Evolutionary conservation across 2,888 invertebrate genomes (phyloP).

Genomic region (Polymixis flavicincta): DNA sequence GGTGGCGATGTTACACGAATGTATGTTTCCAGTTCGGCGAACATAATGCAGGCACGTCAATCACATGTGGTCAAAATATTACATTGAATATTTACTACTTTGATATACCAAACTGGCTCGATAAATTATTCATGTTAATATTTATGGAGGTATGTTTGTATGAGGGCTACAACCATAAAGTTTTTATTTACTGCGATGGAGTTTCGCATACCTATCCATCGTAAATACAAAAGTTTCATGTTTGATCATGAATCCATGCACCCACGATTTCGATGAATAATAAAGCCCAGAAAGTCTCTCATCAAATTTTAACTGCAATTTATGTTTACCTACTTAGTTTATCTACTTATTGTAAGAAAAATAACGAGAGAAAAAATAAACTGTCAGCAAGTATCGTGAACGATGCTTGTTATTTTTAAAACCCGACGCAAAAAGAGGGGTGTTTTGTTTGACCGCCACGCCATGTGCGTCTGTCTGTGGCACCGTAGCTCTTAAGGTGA

Average conservation of each 20-base stretch:
- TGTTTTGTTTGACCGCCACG: no score
- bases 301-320: not conserved
- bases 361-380: not conserved
- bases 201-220: constrained; percentile 12
- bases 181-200: constrained; percentile 28
- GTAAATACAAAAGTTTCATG: constrained; percentile 27
- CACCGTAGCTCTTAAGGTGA: no score
- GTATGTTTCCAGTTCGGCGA: constrained; percentile 49
- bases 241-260: constrained; percentile 11
- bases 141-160: constrained; percentile 10
- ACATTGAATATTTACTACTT: constrained; percentile 40
- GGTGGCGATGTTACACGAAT: constrained; percentile 35
- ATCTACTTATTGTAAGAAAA: not conserved
- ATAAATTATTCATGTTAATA: constrained; percentile 27
- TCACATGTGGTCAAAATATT: constrained; percentile 46
- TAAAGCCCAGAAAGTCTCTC: not conserved
- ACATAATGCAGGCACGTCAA: constrained; percentile 39
- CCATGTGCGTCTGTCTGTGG: no score
- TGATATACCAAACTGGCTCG: constrained; percentile 10
- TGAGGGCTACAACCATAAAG: constrained; percentile 17
- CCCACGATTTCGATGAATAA: constrained; percentile 21
- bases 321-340: not conserved
- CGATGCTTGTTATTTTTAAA: not conserved
- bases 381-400: not conserved
- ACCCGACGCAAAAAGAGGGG: no score